These are phyloP conservation scores for Theocolax elegans DNA, from an alignment of 1,140 invertebrate genomes.

Conservation along the genomic window DNA sequence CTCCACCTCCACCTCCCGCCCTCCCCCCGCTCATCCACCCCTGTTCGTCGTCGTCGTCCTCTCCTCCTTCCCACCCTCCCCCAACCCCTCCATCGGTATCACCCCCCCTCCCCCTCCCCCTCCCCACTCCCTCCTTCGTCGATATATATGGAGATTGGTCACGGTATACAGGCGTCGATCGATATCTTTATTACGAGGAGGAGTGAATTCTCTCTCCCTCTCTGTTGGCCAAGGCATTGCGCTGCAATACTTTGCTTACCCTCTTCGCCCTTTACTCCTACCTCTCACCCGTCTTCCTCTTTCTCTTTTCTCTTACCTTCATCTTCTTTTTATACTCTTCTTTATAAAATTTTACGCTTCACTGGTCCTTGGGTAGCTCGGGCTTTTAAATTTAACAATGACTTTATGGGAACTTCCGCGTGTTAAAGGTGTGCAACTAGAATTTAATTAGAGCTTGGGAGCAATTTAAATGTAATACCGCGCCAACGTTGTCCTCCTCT, in stretches of 20 bases:
- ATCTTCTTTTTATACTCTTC: conserved; percentile 9
- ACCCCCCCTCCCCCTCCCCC: neutral
- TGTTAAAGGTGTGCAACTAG: conserved; percentile 33
- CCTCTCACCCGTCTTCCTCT: conserved; percentile 16
- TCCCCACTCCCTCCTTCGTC: neutral
- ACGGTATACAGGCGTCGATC: conserved; percentile 46
- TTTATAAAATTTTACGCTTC: conserved; percentile 34
- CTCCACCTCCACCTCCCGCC: neutral
- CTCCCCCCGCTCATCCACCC: no score
- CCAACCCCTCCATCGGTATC: no score
- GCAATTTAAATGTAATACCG: conserved; percentile 36
- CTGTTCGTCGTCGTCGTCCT: no score
- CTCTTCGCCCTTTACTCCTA: neutral
- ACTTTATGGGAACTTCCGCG: conserved; percentile 23
- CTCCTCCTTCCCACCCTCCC: no score
- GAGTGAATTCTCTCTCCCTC: conserved; percentile 10
- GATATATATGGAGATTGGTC: conserved; percentile 50
- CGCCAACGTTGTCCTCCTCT: no score
- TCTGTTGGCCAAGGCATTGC: neutral
- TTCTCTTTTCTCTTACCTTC: no score
- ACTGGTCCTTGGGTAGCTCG: conserved; percentile 17
- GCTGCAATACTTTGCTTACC: neutral
- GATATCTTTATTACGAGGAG: conserved; percentile 50
- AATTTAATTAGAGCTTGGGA: conserved; percentile 34
- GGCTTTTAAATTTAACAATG: conserved; percentile 36